A percentile compares a stretch with the other conserved stretches of the same genome.
Conservation (phyloP, 2,888 invertebrate genomes). For the Leptopilina syphax region DNA sequence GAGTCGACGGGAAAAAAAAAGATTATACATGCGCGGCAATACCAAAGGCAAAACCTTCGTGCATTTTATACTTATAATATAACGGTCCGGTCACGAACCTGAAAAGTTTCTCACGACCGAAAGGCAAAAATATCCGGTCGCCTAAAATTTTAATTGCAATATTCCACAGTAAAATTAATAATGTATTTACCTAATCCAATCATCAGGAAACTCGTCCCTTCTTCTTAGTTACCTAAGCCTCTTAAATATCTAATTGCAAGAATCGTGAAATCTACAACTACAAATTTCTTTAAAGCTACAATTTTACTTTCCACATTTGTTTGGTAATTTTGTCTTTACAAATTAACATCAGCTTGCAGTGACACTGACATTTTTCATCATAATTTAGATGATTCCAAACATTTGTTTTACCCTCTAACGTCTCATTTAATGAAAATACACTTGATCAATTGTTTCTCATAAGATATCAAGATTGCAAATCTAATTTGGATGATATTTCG, state of each 20-base stretch:
- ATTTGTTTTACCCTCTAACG: too few relatives aligned
- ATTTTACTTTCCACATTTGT: too few relatives aligned
- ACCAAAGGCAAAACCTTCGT: constrained; percentile 57
- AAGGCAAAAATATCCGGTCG: constrained; percentile 49
- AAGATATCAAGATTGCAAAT: constrained; percentile 6
- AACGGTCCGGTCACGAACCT: constrained; percentile 64
- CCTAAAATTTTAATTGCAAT: constrained; percentile 36
- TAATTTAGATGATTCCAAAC: too few relatives aligned
- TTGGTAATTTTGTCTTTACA: too few relatives aligned
- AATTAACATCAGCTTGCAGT: too few relatives aligned
- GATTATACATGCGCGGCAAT: constrained; percentile 56
- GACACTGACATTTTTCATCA: too few relatives aligned
- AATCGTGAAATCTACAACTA: too few relatives aligned
- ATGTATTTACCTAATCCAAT: neutral
- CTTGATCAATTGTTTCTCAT: constrained; percentile 16
- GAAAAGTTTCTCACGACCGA: constrained; percentile 55
- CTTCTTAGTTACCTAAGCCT: too few relatives aligned
- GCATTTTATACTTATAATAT: constrained; percentile 55
- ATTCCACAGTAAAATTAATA: neutral
- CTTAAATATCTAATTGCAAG: neutral
- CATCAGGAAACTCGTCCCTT: too few relatives aligned
- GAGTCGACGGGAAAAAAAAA: constrained; percentile 55
- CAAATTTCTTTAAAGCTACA: too few relatives aligned
- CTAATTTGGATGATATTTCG: constrained; percentile 25
- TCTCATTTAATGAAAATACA: neutral